Evolutionary conservation across 2,888 invertebrate genomes (phyloP).

Genomic region (Hypolimnas misippus): DNA sequence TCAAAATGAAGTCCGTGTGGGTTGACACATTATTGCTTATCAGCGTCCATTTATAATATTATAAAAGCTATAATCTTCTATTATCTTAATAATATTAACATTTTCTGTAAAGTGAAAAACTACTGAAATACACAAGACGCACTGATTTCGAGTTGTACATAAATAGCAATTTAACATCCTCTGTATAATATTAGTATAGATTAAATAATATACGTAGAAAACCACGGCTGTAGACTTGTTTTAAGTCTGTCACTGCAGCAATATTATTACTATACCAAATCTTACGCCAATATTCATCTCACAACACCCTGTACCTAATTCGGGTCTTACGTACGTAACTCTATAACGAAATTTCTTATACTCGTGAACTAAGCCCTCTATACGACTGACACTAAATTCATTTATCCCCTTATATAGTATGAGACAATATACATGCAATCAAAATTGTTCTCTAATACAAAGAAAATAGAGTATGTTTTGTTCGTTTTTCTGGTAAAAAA

Average conservation of each 20-base stretch:
- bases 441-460: background rate
- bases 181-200: too few relatives aligned
- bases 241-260: background rate
- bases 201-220: too few relatives aligned
- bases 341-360: conserved; percentile 25
- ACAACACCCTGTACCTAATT: background rate
- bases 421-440: background rate
- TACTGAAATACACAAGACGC: too few relatives aligned
- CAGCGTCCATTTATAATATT: too few relatives aligned
- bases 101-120: too few relatives aligned
- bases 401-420: conserved; percentile 30
- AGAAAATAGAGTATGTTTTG: conserved; percentile 7
- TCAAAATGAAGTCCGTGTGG: too few relatives aligned
- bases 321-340: conserved; percentile 7
- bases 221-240: too few relatives aligned
- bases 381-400: conserved; percentile 25
- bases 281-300: background rate
- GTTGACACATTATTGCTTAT: too few relatives aligned
- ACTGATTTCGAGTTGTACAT: too few relatives aligned
- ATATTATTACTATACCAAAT: background rate
- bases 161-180: too few relatives aligned
- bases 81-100: too few relatives aligned
- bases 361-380: conserved; percentile 24
- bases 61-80: too few relatives aligned
- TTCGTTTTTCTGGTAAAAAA: background rate